Conservation (phyloP, 2,888 invertebrate genomes). For the Kryphioiulus occultus region DNA sequence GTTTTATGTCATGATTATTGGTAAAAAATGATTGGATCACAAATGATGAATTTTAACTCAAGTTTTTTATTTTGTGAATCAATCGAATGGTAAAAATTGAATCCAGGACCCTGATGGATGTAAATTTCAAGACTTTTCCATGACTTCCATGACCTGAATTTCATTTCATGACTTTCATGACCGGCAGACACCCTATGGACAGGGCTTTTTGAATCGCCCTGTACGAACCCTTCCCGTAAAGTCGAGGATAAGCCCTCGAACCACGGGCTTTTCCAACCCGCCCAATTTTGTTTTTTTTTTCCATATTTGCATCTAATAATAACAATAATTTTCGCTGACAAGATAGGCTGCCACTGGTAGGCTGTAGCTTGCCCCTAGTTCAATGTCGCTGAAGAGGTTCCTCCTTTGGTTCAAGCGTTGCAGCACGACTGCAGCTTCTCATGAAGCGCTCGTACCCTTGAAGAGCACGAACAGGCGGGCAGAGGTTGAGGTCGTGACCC, state of each 20-base stretch:
- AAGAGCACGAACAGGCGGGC: slow-evolving; percentile 17
- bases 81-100: no score
- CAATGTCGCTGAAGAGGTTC: slow-evolving; percentile 18
- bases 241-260: background rate
- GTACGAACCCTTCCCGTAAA: background rate
- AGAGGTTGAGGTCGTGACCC: slow-evolving; percentile 14
- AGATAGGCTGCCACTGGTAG: background rate
- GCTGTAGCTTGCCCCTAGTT: background rate
- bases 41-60: no score
- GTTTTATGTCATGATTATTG: no score
- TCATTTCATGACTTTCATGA: no score
- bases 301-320: slow-evolving; percentile 21
- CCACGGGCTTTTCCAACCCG: background rate
- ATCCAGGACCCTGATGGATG: no score
- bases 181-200: no score
- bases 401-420: background rate
- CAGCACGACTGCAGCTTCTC: background rate
- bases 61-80: no score
- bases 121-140: no score
- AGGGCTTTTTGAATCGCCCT: no score
- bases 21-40: no score
- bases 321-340: background rate
- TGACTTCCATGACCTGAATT: no score
- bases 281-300: slow-evolving; percentile 7
- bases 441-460: slow-evolving; percentile 21